Conservation (phyloP, 23 tunicate genomes). For the Styela clava region DNA sequence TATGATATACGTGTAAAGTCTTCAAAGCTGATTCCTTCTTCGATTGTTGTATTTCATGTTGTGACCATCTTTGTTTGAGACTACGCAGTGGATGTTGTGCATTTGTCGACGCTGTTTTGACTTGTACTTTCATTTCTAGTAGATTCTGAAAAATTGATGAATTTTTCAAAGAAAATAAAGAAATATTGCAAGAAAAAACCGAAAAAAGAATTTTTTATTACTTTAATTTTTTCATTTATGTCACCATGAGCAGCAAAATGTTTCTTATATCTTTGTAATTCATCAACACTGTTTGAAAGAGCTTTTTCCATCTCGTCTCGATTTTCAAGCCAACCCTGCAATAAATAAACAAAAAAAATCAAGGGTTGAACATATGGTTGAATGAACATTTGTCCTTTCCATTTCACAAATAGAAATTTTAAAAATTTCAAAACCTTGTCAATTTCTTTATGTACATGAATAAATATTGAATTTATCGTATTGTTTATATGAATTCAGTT, state of each 20-base stretch:
- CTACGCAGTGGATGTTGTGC: conserved; percentile 57
- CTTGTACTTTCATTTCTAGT: conserved; percentile 60
- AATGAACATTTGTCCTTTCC: no score
- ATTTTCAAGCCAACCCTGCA: conserved; percentile 90
- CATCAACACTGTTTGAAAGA: conserved; percentile 51
- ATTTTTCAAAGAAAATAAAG: neutral
- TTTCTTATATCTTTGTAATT: conserved; percentile 68
- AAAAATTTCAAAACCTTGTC: no score
- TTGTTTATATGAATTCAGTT: no score
- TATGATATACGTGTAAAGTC: conserved; percentile 59
- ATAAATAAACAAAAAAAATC: neutral
- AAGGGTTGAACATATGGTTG: no score
- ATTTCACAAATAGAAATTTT: no score
- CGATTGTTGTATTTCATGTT: conserved; percentile 61
- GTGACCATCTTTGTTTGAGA: conserved; percentile 60
- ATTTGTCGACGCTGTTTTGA: conserved; percentile 67
- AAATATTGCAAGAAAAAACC: neutral
- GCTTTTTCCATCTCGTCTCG: conserved; percentile 83
- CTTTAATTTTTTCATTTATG: conserved; percentile 68
- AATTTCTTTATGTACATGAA: no score
- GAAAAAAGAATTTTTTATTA: conserved; percentile 11
- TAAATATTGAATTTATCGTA: no score
- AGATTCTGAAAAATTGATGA: conserved; percentile 33
- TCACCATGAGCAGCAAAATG: conserved; percentile 70
- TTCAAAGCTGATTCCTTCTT: conserved; percentile 51